Conservation (phyloP, 1,140 invertebrate species). For the Cotesia vestalis region DNA sequence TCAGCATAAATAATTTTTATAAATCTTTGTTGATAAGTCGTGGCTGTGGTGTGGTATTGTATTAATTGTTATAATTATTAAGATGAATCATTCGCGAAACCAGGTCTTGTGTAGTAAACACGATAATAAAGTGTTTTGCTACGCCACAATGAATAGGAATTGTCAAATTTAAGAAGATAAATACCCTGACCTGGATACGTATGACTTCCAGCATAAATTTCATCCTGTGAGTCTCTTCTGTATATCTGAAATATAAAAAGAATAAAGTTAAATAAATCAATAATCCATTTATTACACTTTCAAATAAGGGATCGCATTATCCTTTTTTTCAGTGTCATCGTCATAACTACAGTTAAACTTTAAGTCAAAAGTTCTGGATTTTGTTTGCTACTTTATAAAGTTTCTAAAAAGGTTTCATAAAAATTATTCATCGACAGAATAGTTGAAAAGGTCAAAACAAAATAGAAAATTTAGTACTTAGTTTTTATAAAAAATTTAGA, state of each 20-base stretch:
- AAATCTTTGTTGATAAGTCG: too few relatives aligned
- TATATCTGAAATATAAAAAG: conserved; percentile 87
- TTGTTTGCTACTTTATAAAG: too few relatives aligned
- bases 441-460: too few relatives aligned
- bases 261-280: conserved; percentile 22
- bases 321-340: too few relatives aligned
- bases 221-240: conserved; percentile 93
- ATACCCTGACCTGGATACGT: conserved; percentile 96
- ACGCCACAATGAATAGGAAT: conserved; percentile 98
- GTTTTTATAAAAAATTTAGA: too few relatives aligned
- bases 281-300: neutral
- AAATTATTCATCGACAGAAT: too few relatives aligned
- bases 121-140: conserved; percentile 99
- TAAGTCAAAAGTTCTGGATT: too few relatives aligned
- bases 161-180: conserved; percentile 99
- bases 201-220: conserved; percentile 97
- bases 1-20: neutral
- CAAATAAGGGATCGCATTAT: too few relatives aligned
- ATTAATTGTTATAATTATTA: conserved; percentile 10
- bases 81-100: conserved; percentile 48
- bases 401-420: too few relatives aligned
- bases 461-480: too few relatives aligned
- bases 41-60: neutral
- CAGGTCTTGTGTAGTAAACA: conserved; percentile 90
- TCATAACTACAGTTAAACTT: too few relatives aligned